phyloP scores from a whole-genome alignment of 2,797 vertebrate genomes.

The Nyctalus aviator region DNA sequence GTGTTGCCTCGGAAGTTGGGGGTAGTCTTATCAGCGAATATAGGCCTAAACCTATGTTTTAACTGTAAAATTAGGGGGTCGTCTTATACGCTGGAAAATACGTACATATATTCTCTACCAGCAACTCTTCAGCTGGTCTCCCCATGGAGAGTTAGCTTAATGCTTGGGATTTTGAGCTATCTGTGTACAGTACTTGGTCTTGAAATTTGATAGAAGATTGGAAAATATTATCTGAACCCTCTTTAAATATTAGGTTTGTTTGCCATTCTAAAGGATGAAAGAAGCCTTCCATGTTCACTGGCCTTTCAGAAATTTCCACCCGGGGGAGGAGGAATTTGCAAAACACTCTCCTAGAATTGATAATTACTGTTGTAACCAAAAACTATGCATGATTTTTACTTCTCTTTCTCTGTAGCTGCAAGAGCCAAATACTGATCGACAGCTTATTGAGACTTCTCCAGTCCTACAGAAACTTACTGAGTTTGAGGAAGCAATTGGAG shows the following conservation, averaged over 20 bases:
- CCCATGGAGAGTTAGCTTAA: constrained; percentile 65
- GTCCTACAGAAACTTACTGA: constrained; percentile 97
- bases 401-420: constrained; percentile 90
- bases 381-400: constrained; percentile 24
- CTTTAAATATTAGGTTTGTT: constrained; percentile 81
- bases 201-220: constrained; percentile 76
- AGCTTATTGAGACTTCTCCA: constrained; percentile 97
- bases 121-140: constrained; percentile 29
- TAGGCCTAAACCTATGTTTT: too few species aligned
- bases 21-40: too few species aligned
- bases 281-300: constrained; percentile 65
- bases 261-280: constrained; percentile 73
- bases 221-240: constrained; percentile 78
- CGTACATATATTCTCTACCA: not conserved
- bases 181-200: constrained; percentile 72
- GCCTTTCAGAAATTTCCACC: constrained; percentile 71
- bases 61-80: too few species aligned
- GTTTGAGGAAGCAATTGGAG: constrained; percentile 96
- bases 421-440: constrained; percentile 96
- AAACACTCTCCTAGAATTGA: constrained; percentile 46
- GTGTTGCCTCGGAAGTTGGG: too few species aligned
- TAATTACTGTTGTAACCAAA: constrained; percentile 65
- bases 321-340: constrained; percentile 54
- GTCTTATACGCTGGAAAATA: too few species aligned
- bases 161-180: constrained; percentile 69